phyloP scores from a whole-genome alignment of 2,797 vertebrate genomes.

The Astyanax mexicanus region DNA sequence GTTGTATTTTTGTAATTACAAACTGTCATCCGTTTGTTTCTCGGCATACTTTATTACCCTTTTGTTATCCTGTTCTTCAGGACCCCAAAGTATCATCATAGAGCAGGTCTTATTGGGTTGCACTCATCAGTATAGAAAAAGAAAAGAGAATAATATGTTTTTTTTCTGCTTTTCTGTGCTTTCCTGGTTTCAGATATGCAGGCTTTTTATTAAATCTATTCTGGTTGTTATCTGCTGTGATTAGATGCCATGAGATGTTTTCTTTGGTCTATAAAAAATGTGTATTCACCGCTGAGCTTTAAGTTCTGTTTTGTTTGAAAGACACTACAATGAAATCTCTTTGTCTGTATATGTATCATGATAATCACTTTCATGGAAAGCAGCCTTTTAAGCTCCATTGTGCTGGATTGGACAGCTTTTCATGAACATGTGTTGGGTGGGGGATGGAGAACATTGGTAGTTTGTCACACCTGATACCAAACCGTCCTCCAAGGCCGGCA shows the following conservation, averaged over 20 bases:
- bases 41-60: too few relatives aligned
- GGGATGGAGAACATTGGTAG: not conserved
- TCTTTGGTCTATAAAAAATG: not conserved
- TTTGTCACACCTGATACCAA: slow-evolving; percentile 37
- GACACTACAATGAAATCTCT: not conserved
- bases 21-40: too few relatives aligned
- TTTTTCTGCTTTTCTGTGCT: too few relatives aligned
- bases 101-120: too few relatives aligned
- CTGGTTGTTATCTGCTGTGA: not conserved
- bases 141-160: too few relatives aligned
- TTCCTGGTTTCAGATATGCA: not conserved
- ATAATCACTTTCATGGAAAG: not conserved
- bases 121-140: not conserved
- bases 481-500: slow-evolving; percentile 12
- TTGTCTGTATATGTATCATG: too few relatives aligned
- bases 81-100: too few relatives aligned
- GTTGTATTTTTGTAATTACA: too few relatives aligned
- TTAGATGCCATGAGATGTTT: not conserved
- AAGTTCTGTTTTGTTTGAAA: not conserved
- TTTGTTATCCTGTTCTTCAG: too few relatives aligned
- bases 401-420: not conserved
- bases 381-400: not conserved
- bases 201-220: not conserved
- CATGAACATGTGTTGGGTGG: not conserved
- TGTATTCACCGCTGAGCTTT: not conserved